These are phyloP conservation scores for Phoenicopterus ruber DNA, from an alignment of 2,113 vertebrate species.

Conservation along the genomic window DNA sequence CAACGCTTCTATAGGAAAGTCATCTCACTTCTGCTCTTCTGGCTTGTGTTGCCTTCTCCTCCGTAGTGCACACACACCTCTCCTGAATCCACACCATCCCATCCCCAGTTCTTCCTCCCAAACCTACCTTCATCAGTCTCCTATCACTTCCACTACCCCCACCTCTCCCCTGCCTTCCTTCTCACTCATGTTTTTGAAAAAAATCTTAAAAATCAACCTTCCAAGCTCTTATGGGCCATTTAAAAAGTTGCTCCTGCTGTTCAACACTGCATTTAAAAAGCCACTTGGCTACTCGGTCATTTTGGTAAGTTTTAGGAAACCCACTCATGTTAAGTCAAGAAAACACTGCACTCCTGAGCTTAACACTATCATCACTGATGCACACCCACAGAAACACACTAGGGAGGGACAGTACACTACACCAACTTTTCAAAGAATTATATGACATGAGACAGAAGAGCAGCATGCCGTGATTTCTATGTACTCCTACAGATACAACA, in stretches of 20 bases:
- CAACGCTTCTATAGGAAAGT: not conserved
- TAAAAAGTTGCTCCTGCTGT: not conserved
- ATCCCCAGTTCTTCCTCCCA: not conserved
- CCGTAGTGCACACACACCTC: not conserved
- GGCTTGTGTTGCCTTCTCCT: not conserved
- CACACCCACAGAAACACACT: not conserved
- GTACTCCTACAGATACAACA: not conserved
- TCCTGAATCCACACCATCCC: not conserved
- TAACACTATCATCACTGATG: not conserved
- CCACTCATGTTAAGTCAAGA: not conserved
- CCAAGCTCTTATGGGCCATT: not conserved
- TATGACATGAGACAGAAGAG: not conserved
- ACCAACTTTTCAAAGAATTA: not conserved
- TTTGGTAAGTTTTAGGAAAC: not conserved
- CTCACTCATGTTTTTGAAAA: not conserved
- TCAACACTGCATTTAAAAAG: not conserved
- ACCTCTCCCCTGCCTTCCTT: not conserved
- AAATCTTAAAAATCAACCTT: not conserved
- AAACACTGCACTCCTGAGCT: not conserved
- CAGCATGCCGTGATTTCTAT: not conserved
- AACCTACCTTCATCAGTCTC: not conserved
- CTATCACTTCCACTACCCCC: not conserved
- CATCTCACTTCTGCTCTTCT: not conserved
- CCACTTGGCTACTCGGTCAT: not conserved
- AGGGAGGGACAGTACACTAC: rapidly evolving